phyloP scores from a whole-genome alignment of 2,113 vertebrate species.

The Noturus placidus region DNA sequence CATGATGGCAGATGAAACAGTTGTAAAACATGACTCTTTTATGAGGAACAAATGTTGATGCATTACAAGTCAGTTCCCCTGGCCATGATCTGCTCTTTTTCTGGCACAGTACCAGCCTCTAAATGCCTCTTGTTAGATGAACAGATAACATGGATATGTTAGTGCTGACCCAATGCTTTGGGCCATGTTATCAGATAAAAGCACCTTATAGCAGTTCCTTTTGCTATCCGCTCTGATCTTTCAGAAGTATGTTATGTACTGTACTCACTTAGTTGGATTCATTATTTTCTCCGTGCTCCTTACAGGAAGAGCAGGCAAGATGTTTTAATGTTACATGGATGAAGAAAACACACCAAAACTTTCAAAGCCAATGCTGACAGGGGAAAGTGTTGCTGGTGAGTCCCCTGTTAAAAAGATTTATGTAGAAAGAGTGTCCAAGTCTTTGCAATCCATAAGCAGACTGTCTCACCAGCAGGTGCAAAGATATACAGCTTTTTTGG shows the following conservation, averaged over 20 bases:
- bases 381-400: constrained; percentile 9
- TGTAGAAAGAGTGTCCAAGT: constrained; percentile 1
- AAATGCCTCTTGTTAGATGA: constrained; percentile 32
- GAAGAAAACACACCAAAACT: background rate
- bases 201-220: constrained; percentile 10
- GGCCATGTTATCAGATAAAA: constrained; percentile 40
- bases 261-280: constrained; percentile 16
- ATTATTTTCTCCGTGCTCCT: background rate
- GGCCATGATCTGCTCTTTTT: background rate
- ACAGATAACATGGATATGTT: constrained; percentile 1
- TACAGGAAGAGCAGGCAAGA: background rate
- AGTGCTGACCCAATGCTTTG: constrained; percentile 29
- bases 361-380: background rate
- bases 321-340: background rate
- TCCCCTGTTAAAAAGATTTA: constrained; percentile 2
- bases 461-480: background rate
- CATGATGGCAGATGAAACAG: constrained; percentile 7
- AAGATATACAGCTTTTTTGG: background rate
- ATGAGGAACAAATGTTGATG: constrained; percentile 40
- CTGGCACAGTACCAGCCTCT: constrained; percentile 3
- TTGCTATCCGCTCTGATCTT: background rate
- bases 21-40: constrained; percentile 21
- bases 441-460: background rate
- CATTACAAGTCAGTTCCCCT: constrained; percentile 26
- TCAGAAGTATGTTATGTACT: constrained; percentile 8